Conservation (phyloP, 1,140 invertebrate genomes). For the Paralvinella palmiformis region DNA sequence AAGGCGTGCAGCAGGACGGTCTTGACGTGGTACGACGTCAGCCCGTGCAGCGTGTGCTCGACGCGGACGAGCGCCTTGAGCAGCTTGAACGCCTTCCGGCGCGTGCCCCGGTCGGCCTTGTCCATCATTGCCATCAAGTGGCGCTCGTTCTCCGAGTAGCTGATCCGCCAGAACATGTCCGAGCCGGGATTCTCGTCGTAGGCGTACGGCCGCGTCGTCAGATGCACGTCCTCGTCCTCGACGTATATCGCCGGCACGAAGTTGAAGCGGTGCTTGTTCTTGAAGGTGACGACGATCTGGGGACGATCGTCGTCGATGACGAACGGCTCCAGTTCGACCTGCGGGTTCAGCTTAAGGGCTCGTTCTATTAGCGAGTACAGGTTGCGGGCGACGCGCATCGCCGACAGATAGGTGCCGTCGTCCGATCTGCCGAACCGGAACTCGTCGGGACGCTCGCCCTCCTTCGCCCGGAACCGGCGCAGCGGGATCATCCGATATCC, state of each 20-base stretch:
- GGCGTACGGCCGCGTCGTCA: conserved; percentile 12
- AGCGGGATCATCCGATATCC: conserved; percentile 12
- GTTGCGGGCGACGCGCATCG: neutral
- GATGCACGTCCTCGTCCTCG: neutral
- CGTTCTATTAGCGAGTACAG: conserved; percentile 7
- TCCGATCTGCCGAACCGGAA: conserved; percentile 7
- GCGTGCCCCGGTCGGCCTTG: conserved; percentile 4
- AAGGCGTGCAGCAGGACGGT: conserved; percentile 10
- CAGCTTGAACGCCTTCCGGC: neutral
- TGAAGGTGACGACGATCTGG: neutral
- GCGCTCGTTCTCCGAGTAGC: neutral
- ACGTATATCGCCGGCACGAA: conserved; percentile 1
- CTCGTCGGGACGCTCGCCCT: neutral
- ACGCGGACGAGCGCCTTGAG: conserved; percentile 2
- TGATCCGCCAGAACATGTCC: conserved; percentile 11
- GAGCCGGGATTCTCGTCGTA: conserved; percentile 7
- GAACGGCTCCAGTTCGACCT: neutral
- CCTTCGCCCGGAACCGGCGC: neutral
- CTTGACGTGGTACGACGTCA: conserved; percentile 14
- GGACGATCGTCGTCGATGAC: neutral
- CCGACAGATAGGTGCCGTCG: conserved; percentile 3
- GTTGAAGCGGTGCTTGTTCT: neutral
- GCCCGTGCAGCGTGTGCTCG: conserved; percentile 7
- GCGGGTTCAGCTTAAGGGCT: neutral
- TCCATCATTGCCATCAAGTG: neutral